Evolutionary conservation across 2,113 vertebrate genomes (phyloP), one percentile per base, ranked within the genome.

Genomic region (Siniperca knerii): DNA sequence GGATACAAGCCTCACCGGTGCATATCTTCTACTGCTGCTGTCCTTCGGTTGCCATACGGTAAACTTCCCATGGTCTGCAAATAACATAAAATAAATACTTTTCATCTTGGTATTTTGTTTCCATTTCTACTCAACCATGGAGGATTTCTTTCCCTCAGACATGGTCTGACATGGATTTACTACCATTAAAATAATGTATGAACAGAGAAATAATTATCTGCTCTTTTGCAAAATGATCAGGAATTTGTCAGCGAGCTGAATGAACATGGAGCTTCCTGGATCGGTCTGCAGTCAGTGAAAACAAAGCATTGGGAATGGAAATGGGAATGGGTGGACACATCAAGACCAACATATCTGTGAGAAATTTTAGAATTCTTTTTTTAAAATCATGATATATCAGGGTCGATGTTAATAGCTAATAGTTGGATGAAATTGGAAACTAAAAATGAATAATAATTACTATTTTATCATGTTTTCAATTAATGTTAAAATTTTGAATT

Each of bases 281-380:
- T 89, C 12, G 83, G 90, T 54, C 68, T 92, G 68, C 9, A 64
- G 29, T 0, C 4, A 2, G 8, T 50, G 20, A 10, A 0, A 3
- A 13, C 0, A 21, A 0, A 13, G 0, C 0, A 0, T 0, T 42
- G 20, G 77, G 0, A 0, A 1, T 5, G 5, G 0, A 0, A 0
- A 20, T 54, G 11, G 9, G 1, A 6, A 0, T 86, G 83, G 83
- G 46, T 76, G 40, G 70, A 90, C 16, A 15, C 4, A 29, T 71
- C 73, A 16, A 0, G 0, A 3, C 2, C 2, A 18, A 0, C 0
- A 4, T 67, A 42, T 15, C 0, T 0, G 82, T 87, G 44, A 87
- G 68, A 10, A 46, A 23, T 50, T 10, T 37, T 4, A 35, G 3
- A 29, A 29, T 37, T 37, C 3, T 20, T 18, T 60, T 42, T 40